Base-by-base conservation (phyloP, 2,888 invertebrate genomes). In the Lordiphosa fenestrarum region DNA sequence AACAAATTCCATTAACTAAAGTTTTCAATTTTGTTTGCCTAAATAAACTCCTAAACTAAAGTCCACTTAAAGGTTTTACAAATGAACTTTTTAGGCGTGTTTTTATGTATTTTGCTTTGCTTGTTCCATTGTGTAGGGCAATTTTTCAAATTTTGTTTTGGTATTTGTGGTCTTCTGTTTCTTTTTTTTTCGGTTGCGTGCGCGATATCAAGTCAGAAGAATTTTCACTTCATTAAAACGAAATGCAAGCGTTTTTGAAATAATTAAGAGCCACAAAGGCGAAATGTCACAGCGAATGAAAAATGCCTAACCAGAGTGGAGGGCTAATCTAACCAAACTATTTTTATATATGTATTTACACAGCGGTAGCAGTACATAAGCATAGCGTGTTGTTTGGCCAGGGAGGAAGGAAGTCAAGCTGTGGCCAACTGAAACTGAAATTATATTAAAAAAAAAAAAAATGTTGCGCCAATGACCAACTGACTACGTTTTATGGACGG, bases 151-250 rank as follows among this genome's bases (percentile, higher is more conserved):
- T 50, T 53, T 54, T 52, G 6, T 36, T 52, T 37, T 60, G 47
- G 39, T 42, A 48, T 49, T 46, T 57, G 57, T 63, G 56, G 39
- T 56, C 42, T 15, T 15, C 15, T 15, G 2, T 2, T 15, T 15
- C n/a, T 58, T 54, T 66, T 49, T 55, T 54, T 53, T 66, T 55
- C 48, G 77, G 69, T 87, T 85, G 86, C 86, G 84, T 86, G 86
- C 69, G 66, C 67, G 84, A 77, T 87, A 87, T 86, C 86, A 81
- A 71, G 65, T 56, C 59, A 25, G 74, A 87, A 70, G 78, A 86
- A 85, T 87, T 87, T 87, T 86, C 86, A 87, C 86, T 85, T 87
- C 86, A 87, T 87, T 87, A 86, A 86, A 87, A 84, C 81, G 76
- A 87, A 63, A 85, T 77, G 81, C 82, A 82, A 76, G 67, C 83